These are phyloP conservation scores for Pipistrellus pipistrellus DNA, from an alignment of 2,797 vertebrate species.

Conservation along the genomic window DNA sequence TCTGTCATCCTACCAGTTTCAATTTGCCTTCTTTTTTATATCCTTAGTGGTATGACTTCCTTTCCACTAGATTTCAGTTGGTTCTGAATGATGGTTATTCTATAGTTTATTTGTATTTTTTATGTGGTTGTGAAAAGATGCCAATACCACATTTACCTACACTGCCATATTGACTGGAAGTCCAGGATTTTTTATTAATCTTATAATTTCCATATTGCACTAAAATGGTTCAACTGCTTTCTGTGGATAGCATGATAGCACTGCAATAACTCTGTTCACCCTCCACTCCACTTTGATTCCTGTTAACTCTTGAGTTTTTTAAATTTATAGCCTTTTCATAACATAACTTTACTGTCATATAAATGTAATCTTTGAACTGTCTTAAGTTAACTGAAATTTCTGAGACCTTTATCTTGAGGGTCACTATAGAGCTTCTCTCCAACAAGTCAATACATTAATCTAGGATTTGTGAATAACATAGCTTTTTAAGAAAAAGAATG, in stretches of 20 bases:
- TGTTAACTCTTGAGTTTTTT: background rate
- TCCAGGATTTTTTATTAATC: constrained; percentile 24
- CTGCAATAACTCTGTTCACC: background rate
- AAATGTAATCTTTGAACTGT: background rate
- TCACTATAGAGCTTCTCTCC: background rate
- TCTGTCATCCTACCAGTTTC: background rate
- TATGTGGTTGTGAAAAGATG: background rate
- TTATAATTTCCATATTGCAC: background rate
- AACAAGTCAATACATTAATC: constrained; percentile 12
- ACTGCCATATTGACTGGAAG: background rate
- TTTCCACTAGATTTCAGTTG: background rate
- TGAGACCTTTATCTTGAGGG: background rate
- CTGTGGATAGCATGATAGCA: background rate
- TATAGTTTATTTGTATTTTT: background rate
- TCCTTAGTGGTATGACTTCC: background rate
- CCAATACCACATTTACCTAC: background rate
- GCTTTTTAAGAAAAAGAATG: constrained; percentile 9
- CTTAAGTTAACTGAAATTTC: constrained; percentile 46
- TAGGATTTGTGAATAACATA: background rate
- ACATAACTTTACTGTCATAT: background rate
- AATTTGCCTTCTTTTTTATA: background rate
- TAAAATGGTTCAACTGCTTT: background rate
- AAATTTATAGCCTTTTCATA: background rate
- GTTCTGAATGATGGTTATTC: background rate
- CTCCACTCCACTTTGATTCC: background rate